Conservation (phyloP, 23 tunicate species). For the Ascidia mentula region DNA sequence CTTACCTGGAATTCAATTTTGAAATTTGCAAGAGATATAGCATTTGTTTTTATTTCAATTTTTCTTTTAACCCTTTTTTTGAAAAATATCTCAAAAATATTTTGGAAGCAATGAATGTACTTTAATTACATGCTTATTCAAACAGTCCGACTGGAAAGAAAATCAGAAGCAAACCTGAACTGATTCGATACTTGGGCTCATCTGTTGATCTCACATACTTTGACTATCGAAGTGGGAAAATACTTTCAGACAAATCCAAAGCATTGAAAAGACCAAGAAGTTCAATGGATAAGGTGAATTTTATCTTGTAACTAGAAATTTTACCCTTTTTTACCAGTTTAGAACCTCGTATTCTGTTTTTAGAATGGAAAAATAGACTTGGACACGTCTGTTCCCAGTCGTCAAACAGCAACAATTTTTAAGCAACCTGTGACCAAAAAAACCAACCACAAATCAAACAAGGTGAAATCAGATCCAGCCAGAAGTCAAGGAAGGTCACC, state of each 20-base stretch:
- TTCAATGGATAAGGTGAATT: background rate
- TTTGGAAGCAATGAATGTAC: too few relatives aligned
- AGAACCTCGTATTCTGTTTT: background rate
- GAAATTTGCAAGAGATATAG: too few relatives aligned
- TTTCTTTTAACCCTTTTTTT: too few relatives aligned
- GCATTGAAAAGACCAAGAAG: background rate
- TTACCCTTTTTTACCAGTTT: background rate
- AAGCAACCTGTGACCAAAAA: conserved; percentile 87
- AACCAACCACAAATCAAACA: conserved; percentile 74
- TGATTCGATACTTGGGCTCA: conserved; percentile 54
- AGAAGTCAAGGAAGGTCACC: conserved; percentile 35
- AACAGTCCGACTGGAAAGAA: conserved; percentile 82
- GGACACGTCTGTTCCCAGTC: conserved; percentile 60
- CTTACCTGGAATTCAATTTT: too few relatives aligned
- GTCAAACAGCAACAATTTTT: conserved; percentile 90
- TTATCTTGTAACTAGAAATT: background rate
- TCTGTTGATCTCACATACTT: conserved; percentile 57
- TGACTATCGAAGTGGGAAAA: conserved; percentile 72
- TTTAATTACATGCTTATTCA: too few relatives aligned
- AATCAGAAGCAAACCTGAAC: conserved; percentile 83
- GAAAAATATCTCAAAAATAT: too few relatives aligned
- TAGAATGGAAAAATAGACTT: conserved; percentile 38
- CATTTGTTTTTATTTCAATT: too few relatives aligned
- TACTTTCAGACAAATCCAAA: conserved; percentile 45
- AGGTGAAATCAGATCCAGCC: conserved; percentile 47